Conservation (phyloP, 2,888 invertebrate species). For the Andrena bucephala region DNA sequence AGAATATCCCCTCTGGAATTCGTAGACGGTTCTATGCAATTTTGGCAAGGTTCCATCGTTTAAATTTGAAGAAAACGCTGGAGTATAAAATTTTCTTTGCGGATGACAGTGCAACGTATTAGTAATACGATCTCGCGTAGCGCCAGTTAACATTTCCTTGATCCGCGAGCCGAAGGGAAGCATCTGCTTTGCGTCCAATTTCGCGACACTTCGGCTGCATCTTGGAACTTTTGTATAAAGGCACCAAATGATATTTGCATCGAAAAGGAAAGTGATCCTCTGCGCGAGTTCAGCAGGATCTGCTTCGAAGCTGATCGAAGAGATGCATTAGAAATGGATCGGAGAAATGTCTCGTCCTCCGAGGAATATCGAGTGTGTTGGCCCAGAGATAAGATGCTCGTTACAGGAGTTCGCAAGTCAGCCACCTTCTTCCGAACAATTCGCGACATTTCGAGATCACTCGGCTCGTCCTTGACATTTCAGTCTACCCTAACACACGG, state of each 20-base stretch:
- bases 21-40: not conserved
- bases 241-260: slow-evolving; percentile 27
- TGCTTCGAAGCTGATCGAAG: not conserved
- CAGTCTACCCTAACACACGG: not conserved
- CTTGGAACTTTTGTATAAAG: slow-evolving; percentile 19
- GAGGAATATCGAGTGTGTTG: slow-evolving; percentile 29
- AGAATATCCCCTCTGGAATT: not conserved
- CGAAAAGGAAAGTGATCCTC: not conserved
- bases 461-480: slow-evolving; percentile 22
- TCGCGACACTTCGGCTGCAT: not conserved
- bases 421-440: slow-evolving; percentile 7
- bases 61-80: not conserved
- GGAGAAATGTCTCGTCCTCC: slow-evolving; percentile 3
- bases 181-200: not conserved
- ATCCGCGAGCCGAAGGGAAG: not conserved
- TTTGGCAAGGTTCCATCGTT: no score
- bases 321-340: slow-evolving; percentile 31
- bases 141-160: not conserved
- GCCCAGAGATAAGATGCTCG: slow-evolving; percentile 33
- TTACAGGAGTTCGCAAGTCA: slow-evolving; percentile 14
- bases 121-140: not conserved
- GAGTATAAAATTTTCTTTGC: not conserved
- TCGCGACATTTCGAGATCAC: slow-evolving; percentile 21
- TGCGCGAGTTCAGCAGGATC: not conserved
- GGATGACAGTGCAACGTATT: not conserved